Conservation (phyloP, 2,113 vertebrate genomes). For the Hippocampus mohnikei region DNA sequence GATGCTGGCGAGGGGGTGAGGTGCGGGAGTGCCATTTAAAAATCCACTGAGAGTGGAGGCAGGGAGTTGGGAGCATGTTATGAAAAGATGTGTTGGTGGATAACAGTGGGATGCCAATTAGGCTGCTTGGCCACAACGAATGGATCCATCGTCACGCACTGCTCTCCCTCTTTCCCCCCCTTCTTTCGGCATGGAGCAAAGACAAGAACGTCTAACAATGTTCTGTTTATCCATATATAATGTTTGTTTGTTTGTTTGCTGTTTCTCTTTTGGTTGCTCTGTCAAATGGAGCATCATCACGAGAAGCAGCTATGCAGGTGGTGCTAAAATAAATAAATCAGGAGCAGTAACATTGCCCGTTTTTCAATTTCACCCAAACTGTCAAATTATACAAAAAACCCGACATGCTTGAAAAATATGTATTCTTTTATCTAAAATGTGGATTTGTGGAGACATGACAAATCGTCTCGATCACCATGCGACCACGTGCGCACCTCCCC, state of each 20-base stretch:
- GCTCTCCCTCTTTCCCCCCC: not conserved
- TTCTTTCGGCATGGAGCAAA: conserved; percentile 19
- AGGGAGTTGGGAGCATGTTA: conserved; percentile 59
- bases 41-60: conserved; percentile 45
- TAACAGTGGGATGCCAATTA: conserved; percentile 71
- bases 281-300: conserved; percentile 37
- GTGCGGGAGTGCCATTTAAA: conserved; percentile 40
- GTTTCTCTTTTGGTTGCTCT: conserved; percentile 11
- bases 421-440: not conserved
- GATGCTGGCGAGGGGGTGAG: conserved; percentile 51
- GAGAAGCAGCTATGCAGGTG: conserved; percentile 33
- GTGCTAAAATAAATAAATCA: not conserved
- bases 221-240: conserved; percentile 45
- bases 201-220: conserved; percentile 50
- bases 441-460: not conserved
- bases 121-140: conserved; percentile 57
- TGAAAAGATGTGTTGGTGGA: conserved; percentile 65
- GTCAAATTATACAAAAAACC: not conserved
- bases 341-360: not conserved
- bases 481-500: conserved; percentile 29
- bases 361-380: not conserved
- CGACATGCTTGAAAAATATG: not conserved
- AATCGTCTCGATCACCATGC: conserved; percentile 33
- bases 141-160: conserved; percentile 53
- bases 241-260: conserved; percentile 20